Evolutionary conservation across 2,797 vertebrate species (phyloP), one percentile per base, ranked within the genome.

Genomic region (Caiman crocodilus): DNA sequence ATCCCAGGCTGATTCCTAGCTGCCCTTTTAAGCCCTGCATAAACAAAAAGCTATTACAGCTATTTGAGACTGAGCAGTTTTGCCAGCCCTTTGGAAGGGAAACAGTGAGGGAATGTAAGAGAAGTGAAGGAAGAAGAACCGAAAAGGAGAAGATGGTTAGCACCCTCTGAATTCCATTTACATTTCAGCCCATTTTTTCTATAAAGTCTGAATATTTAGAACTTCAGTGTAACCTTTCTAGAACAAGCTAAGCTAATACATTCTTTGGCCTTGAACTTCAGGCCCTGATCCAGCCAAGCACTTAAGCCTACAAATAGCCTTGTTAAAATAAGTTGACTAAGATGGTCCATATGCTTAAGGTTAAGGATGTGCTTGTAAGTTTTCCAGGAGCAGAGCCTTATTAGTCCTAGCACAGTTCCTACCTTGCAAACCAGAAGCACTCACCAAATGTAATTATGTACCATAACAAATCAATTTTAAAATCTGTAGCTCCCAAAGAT

Each of bases 91-190:
- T 78, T 86, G 58, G 76, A 92, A 92, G 73, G 64, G 35, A 95
- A 96, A 85, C 57, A 6, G 65, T 89, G 84, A 94, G 78, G 94
- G 90, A 89, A 87, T 35, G 76, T 65, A 85, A 78, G 55, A 85
- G 6, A 55, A 96, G 7, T 26, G 88, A 30, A 90, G 89, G 42
- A 42, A 60, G 89, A 88, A 50, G 79, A 90, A 84, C 84, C 1
- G 9, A 50, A 50, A 50, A 50, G 42, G 42, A 50, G 15, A 65
- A 30, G 14, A 28, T 65, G 28, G 14, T 64, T 35, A 61, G 5
- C 60, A 14, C 60, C 32, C 21, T 25, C 8, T 5, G 21, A 6
- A 42, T 42, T 71, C 67, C 35, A 5, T 71, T 71, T 71, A 71
- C 35, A 71, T 42, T 61, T 71, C 21, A 71, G 32, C 32, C 25